Evolutionary conservation across 2,113 vertebrate species (phyloP).

Genomic region (Colistium nudipinnis): DNA sequence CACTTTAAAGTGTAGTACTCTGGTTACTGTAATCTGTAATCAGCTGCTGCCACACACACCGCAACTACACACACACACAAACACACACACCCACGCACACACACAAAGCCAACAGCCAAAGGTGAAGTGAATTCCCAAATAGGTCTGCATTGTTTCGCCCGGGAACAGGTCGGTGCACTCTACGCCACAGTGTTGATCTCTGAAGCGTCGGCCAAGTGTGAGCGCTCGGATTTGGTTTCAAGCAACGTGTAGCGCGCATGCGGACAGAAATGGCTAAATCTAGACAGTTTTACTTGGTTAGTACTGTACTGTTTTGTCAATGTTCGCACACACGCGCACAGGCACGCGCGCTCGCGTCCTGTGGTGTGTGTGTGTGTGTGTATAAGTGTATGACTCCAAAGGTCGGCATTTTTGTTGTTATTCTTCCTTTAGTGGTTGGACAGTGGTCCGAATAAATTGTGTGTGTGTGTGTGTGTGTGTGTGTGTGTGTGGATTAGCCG

Average conservation of each 20-base stretch:
- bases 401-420: slow-evolving; percentile 45
- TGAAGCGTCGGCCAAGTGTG: slow-evolving; percentile 35
- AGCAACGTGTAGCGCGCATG: neutral
- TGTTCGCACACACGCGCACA: slow-evolving; percentile 1
- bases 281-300: neutral
- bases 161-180: slow-evolving; percentile 75
- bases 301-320: neutral
- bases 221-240: slow-evolving; percentile 19
- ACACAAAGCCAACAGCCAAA: slow-evolving; percentile 40
- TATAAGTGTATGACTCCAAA: slow-evolving; percentile 54
- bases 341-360: neutral
- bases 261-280: neutral
- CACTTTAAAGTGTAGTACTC: too few relatives aligned
- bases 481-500: slow-evolving; percentile 20
- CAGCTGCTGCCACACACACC: neutral
- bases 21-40: slow-evolving; percentile 7
- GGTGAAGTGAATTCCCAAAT: slow-evolving; percentile 56
- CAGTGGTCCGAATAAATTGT: slow-evolving; percentile 23
- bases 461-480: slow-evolving; percentile 6
- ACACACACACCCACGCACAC: neutral
- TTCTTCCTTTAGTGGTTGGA: slow-evolving; percentile 24
- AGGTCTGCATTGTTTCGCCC: slow-evolving; percentile 66
- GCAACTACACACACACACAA: slow-evolving; percentile 21
- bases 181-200: slow-evolving; percentile 35
- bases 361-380: too few relatives aligned